Evolutionary conservation across 1,140 invertebrate species (phyloP), one percentile per base, ranked within the genome.

Genomic region (Periplaneta americana): DNA sequence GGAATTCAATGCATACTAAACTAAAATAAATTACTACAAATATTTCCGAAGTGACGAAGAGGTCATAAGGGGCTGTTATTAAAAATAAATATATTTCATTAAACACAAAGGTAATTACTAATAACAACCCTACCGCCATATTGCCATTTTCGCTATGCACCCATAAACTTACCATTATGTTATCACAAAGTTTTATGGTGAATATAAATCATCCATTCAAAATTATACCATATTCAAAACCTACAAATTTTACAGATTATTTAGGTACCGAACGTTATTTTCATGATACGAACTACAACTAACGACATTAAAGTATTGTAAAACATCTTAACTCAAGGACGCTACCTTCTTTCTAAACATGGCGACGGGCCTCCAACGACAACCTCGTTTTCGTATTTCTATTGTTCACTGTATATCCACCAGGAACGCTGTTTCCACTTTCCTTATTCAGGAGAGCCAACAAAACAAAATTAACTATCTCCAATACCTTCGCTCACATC

Each of bases 161-260:
- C 75, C 78, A 80, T 74, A 76, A 79, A 74, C 91, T 92, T 89
- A 92, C 91, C 91, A 91, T 91, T 89, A 88, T 89, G 89, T 90
- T 90, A 91, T 92, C 90, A 89, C 89, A 88, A 91, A 90, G 88
- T 90, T 89, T 87, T 86, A 85, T 86, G 84, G 86, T 85, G 87
- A 87, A 87, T 86, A 84, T 85, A 82, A 84, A 87, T 88, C 90
- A 91, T 91, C 90, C 88, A 88, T 85, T 83, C 82, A 83, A 87
- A 88, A 88, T 87, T 90, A 86, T 84, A 86, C 85, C 84, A 88
- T 85, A 85, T 85, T 82, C 86, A 86, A 85, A 79, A 87, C 84
- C 83, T 85, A 86, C 83, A 85, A 84, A 84, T 81, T 87, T 85
- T 84, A 86, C 86, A 85, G 82, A 87, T 87, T 82, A 89, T 89